A percentile compares a stretch with the other conserved stretches of the same genome.
phyloP scores from a whole-genome alignment of 2,888 invertebrate species.

The Spialia ferax region DNA sequence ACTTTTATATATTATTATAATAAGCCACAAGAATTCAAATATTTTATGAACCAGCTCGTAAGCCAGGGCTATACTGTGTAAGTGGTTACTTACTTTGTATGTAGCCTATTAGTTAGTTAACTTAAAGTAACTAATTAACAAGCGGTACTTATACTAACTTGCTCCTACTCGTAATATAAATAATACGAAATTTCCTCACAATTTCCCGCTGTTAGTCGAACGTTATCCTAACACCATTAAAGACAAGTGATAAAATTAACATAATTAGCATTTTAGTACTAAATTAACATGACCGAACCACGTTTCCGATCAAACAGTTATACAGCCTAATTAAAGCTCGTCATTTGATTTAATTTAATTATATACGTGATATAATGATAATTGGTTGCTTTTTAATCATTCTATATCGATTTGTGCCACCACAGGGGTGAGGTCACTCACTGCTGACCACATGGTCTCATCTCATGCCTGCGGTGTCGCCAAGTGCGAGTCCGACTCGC shows the following conservation, averaged over 20 bases:
- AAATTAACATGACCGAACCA: slow-evolving; percentile 22
- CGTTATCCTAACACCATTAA: slow-evolving; percentile 24
- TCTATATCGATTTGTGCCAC: slow-evolving; percentile 41
- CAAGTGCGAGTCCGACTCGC: no score
- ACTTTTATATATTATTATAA: no score
- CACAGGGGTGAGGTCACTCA: slow-evolving; percentile 24
- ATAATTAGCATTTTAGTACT: slow-evolving; percentile 39
- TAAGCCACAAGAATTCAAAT: no score
- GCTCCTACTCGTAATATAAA: not conserved
- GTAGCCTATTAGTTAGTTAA: no score
- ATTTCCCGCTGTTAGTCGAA: slow-evolving; percentile 6
- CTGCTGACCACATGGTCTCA: slow-evolving; percentile 12
- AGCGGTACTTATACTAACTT: not conserved
- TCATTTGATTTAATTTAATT: slow-evolving; percentile 46
- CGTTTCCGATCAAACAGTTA: slow-evolving; percentile 38
- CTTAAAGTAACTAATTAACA: not conserved
- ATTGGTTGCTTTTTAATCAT: slow-evolving; percentile 18
- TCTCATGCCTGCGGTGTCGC: slow-evolving; percentile 12
- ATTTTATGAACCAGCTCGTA: no score
- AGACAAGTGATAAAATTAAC: slow-evolving; percentile 23
- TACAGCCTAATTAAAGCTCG: slow-evolving; percentile 37
- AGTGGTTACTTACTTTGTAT: no score
- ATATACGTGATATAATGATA: slow-evolving; percentile 33
- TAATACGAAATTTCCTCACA: not conserved
- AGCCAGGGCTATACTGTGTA: no score